These are phyloP conservation scores for Progne subis DNA, from an alignment of 2,113 vertebrate genomes.

Conservation along the genomic window DNA sequence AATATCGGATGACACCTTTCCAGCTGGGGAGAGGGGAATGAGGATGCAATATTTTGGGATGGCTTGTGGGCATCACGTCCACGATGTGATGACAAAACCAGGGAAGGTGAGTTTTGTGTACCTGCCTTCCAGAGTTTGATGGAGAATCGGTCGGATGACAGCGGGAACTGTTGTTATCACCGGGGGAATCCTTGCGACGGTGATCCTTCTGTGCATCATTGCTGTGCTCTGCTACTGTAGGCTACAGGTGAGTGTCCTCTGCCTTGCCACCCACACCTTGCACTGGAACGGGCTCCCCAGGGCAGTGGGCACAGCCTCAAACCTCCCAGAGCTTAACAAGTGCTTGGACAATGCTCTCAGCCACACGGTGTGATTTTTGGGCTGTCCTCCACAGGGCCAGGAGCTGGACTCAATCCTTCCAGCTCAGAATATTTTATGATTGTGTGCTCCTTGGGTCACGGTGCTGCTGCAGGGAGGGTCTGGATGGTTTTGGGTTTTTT, in stretches of 20 bases:
- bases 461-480: background rate
- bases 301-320: background rate
- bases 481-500: too few relatives aligned
- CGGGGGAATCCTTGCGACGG: slow-evolving; percentile 97
- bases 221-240: slow-evolving; percentile 98
- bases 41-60: background rate
- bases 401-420: accelerated
- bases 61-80: accelerated
- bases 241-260: slow-evolving; percentile 85
- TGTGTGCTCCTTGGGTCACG: accelerated
- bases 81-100: background rate
- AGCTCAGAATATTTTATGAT: accelerated
- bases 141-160: slow-evolving; percentile 99
- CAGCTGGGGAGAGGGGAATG: accelerated
- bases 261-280: background rate
- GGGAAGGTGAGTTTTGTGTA: background rate
- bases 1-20: background rate
- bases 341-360: background rate
- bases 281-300: background rate
- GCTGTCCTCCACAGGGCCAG: background rate
- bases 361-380: background rate
- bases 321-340: background rate
- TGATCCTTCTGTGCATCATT: slow-evolving; percentile 98
- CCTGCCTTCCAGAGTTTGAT: slow-evolving; percentile 87
- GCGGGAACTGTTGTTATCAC: slow-evolving; percentile 99